Evolutionary conservation across 2,888 invertebrate genomes (phyloP).

Genomic region (Stenodera caucasica): DNA sequence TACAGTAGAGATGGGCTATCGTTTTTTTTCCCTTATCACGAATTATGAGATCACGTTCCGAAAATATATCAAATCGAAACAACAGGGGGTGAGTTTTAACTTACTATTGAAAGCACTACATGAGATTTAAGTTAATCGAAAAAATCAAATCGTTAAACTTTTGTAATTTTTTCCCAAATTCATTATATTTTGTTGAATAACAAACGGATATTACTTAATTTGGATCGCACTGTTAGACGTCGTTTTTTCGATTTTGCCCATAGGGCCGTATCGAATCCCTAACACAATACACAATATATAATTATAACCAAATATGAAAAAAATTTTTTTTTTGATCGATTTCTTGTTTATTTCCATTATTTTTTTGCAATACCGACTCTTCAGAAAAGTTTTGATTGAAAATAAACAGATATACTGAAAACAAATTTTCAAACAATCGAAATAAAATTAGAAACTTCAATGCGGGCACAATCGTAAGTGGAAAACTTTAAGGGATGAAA

Average conservation of each 20-base stretch:
- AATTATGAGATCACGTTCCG: background rate
- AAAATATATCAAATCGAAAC: background rate
- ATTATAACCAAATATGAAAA: background rate
- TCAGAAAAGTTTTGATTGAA: conserved; percentile 23
- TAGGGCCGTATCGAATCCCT: background rate
- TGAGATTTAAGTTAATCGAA: background rate
- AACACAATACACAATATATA: background rate
- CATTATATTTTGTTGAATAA: too few species aligned
- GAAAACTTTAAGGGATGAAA: conserved; percentile 14
- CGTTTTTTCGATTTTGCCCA: background rate
- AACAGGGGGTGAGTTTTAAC: conserved; percentile 3
- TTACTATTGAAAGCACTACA: background rate
- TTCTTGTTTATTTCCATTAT: background rate
- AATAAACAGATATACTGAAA: conserved; percentile 22
- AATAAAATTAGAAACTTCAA: conserved; percentile 15
- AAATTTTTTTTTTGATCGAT: background rate
- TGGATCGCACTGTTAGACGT: background rate
- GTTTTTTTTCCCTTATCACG: too few species aligned
- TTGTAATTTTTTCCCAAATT: background rate
- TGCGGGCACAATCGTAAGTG: conserved; percentile 17
- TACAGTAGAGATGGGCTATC: too few species aligned
- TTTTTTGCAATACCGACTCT: background rate
- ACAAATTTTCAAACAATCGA: conserved; percentile 22
- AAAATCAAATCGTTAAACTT: background rate
- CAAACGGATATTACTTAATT: background rate